Conservation (phyloP, 2,113 vertebrate species). For the Tichodroma muraria region DNA sequence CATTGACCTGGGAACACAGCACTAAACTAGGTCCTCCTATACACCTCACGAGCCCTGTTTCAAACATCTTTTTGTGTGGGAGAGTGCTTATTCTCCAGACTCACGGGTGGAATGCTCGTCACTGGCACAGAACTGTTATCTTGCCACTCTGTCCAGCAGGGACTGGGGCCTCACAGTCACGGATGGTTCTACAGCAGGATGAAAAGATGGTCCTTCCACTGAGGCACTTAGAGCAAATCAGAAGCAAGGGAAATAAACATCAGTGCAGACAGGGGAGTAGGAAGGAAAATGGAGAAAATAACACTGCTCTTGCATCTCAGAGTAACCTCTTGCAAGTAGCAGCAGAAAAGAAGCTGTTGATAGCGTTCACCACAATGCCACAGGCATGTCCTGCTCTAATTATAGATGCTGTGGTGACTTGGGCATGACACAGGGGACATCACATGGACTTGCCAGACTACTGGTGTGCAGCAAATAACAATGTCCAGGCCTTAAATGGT, state of each 20-base stretch:
- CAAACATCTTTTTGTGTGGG: not conserved
- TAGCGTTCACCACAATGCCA: not conserved
- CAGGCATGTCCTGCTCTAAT: constrained; percentile 33
- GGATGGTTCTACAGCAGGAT: not conserved
- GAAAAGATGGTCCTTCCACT: not conserved
- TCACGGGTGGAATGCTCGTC: accelerated
- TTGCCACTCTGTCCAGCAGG: not conserved
- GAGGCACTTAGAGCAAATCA: not conserved
- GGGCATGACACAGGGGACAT: not conserved
- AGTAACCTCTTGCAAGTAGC: not conserved
- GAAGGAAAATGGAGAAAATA: not conserved
- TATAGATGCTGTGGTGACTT: constrained; percentile 21
- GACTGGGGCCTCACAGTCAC: not conserved
- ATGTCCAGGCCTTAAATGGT: not conserved
- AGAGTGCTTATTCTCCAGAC: not conserved
- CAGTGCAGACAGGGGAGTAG: not conserved
- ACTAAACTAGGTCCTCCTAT: not conserved
- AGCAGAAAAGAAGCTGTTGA: not conserved
- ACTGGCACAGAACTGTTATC: not conserved
- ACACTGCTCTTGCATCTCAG: not conserved
- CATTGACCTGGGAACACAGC: not conserved
- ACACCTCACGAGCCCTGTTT: not conserved
- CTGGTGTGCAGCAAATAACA: not conserved
- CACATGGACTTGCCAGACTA: not conserved
- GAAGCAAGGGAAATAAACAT: not conserved